phyloP scores from a whole-genome alignment of 2,113 vertebrate species.

The Chamaetylas fuelleborni region DNA sequence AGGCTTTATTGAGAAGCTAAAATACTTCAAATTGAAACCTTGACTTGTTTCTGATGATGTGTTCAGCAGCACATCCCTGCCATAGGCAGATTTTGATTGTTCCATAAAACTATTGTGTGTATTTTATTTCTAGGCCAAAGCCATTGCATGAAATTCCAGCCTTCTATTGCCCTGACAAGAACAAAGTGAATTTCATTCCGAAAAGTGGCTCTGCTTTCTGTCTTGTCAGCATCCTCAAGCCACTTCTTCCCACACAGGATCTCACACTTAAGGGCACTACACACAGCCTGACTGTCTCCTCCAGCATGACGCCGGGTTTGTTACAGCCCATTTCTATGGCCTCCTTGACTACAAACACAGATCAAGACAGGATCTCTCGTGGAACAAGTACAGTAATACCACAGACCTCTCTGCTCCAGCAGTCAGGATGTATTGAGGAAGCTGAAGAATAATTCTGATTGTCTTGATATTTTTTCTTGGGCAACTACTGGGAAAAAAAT shows the following conservation, averaged over 20 bases:
- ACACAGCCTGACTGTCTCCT: slow-evolving; percentile 87
- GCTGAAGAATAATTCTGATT: slow-evolving; percentile 82
- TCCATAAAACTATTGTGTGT: slow-evolving; percentile 29
- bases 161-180: slow-evolving; percentile 98
- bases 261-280: slow-evolving; percentile 85
- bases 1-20: background rate
- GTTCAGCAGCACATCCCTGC: background rate
- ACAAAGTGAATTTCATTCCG: slow-evolving; percentile 99
- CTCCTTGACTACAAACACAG: slow-evolving; percentile 77
- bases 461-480: background rate
- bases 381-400: slow-evolving; percentile 84
- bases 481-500: slow-evolving; percentile 1
- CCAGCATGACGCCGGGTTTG: slow-evolving; percentile 80
- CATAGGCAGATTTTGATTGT: background rate
- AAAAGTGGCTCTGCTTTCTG: slow-evolving; percentile 99
- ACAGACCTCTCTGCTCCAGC: slow-evolving; percentile 82
- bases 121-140: slow-evolving; percentile 83
- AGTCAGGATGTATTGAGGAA: slow-evolving; percentile 84
- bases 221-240: slow-evolving; percentile 99
- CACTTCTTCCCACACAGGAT: slow-evolving; percentile 91
- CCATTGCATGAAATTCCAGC: slow-evolving; percentile 91
- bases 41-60: background rate
- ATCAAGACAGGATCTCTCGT: slow-evolving; percentile 83
- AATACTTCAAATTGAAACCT: background rate
- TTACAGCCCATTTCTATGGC: slow-evolving; percentile 80